Base-by-base conservation (phyloP, 2,113 vertebrate genomes). In the Choloepus hoffmanni region DNA sequence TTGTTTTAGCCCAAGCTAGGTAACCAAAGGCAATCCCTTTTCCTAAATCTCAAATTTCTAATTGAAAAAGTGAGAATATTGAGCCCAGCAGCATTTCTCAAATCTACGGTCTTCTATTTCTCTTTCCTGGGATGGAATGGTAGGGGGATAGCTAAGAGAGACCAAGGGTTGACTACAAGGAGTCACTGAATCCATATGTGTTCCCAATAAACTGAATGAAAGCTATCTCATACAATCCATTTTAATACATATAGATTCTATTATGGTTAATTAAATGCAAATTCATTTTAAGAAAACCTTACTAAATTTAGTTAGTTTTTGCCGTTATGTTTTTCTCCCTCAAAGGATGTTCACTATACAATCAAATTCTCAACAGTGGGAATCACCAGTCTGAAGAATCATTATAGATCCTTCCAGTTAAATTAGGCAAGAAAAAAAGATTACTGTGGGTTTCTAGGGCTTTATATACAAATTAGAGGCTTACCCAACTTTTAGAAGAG, bases 211-310 rank as follows among this genome's bases (percentile, higher is more conserved):
- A 33, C 26, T 43, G 11, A 79, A 77, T 73, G 26, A 36, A 45
- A 67, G 60, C 45, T 7, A 55, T 33, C 30, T 81, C 48, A 89
- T 7, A 48, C 45, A 65, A 85, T 33, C 12, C 88, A 26, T 79
- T 91, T 73, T 45, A 68, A 62, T 67, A 14, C 77, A 18, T 40
- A 67, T 36, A 63, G 0, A 53, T 81, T 92, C 2, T 23, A 74
- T 62, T 65, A 60, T 67, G 58, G 50, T 89, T 94, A 91, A 58
- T 63, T 65, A 94, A 85, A 48, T 43, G 62, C 30, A 81, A 72
- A 79, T 40, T 85, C 4, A 60, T 55, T 84, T 74, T 45, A 50
- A 78, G n/a, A 85, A 92, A 74, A 11, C 8, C 33, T 50, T 58
- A n/a, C 58, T 82, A 62, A 77, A 77, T 92, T 83, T 96, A 65